Evolutionary conservation across 2,888 invertebrate species (phyloP).

Genomic region (Cryptus viduatorius): DNA sequence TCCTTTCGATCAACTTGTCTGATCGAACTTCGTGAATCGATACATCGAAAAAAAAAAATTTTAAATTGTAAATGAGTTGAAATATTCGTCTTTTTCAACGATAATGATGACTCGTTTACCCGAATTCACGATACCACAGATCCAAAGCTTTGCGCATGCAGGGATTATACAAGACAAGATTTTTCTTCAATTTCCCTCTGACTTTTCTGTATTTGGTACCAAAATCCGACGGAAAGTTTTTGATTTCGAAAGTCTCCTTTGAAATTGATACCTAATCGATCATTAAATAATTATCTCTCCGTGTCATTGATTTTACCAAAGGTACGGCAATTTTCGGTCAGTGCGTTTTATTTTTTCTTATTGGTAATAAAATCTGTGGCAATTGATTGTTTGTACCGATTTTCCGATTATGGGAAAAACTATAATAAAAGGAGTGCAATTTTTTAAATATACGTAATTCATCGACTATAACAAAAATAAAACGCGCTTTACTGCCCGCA

Average conservation of each 20-base stretch:
- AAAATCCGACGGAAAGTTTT: conserved; percentile 70
- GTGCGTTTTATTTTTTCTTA: too few species aligned
- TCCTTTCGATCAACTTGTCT: conserved; percentile 88
- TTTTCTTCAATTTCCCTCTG: conserved; percentile 86
- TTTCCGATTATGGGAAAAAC: too few species aligned
- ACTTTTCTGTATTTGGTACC: conserved; percentile 77
- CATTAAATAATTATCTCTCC: not conserved
- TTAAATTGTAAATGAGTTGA: not conserved
- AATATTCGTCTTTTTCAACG: not conserved
- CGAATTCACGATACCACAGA: conserved; percentile 93
- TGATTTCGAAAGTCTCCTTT: conserved; percentile 71
- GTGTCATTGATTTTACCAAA: too few species aligned
- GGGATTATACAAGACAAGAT: conserved; percentile 92
- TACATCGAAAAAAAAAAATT: not conserved
- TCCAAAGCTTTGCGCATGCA: conserved; percentile 92
- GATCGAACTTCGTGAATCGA: conserved; percentile 85
- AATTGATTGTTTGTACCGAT: too few species aligned
- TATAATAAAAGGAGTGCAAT: too few species aligned
- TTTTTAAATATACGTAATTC: too few species aligned
- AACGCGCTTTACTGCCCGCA: too few species aligned
- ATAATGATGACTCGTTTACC: conserved; percentile 84
- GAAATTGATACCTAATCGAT: conserved; percentile 63
- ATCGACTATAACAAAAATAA: too few species aligned
- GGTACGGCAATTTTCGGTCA: too few species aligned
- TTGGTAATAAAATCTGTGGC: too few species aligned